Base-by-base conservation (phyloP, 2,113 vertebrate species). In the Chelonoidis abingdonii region DNA sequence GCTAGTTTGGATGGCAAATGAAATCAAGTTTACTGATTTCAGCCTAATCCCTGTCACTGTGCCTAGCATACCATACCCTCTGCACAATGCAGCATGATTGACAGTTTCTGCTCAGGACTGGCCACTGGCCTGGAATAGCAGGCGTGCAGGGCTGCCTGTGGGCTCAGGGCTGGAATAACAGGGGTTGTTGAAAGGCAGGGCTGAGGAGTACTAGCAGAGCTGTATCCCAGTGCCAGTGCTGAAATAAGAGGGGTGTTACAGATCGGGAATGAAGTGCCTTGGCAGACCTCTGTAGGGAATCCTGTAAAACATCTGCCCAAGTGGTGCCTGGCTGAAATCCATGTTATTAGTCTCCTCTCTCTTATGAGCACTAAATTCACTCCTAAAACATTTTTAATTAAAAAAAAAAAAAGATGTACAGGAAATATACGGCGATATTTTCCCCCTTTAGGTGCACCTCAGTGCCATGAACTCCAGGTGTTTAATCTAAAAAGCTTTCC, bases 381-480 rank as follows among this genome's bases (percentile, higher is more conserved):
- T 81, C 31, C 35, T 89, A 72, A 50, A 50, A 8, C 11, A 3
- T 41, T 84, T 50, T 72, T 47, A 78, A 78, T 27, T 47, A 44
- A 72, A 49, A 11, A 53, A 41, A 41, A 79, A 92, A 80, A 35
- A 95, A 93, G 44, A 92, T 25, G 5, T 10, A 80, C 86, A 90
- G 59, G 54, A 92, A 94, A 86, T 52, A 62, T 1, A 62, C 17
- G 49, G 93, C 56, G 62, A 92, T 25, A 87, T 92, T 94, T 86
- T 47, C 57, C 35, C 56, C 38, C 82, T 52, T 0, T 14, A 84
- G 49, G 14, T 92, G 0, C 62, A 90, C 41, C 25, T n/a, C 90
- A 90, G 19, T 10, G 79, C 38, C 2, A 1, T 44, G 41, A 93
- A 83, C 53, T 79, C 90, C 27, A 19, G 0, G 0, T 87, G 89